Percentiles rank a stretch among this genome's conserved stretches.
phyloP scores from a whole-genome alignment of 1,140 invertebrate species.

The Drosophila mayri region DNA sequence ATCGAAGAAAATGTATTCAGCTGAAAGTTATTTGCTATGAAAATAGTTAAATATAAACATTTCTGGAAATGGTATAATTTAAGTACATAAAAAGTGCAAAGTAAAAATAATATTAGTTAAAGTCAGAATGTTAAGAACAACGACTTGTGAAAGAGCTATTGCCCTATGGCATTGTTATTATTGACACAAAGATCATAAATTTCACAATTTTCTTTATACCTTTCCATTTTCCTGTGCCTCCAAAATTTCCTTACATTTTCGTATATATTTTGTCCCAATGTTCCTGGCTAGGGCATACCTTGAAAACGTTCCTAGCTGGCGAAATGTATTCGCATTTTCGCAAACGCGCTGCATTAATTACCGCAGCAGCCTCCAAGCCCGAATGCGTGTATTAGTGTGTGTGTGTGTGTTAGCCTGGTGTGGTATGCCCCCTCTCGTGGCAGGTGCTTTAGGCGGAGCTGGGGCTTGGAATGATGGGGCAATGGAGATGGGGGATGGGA shows the following conservation, averaged over 20 bases:
- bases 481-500: background rate
- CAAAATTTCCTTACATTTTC: background rate
- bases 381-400: slow-evolving; percentile 36
- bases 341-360: slow-evolving; percentile 83
- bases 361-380: slow-evolving; percentile 69
- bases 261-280: slow-evolving; percentile 6
- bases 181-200: background rate
- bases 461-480: slow-evolving; percentile 3
- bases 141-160: no score
- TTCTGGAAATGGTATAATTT: background rate
- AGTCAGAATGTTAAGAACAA: no score
- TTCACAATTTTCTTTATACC: background rate
- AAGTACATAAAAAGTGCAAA: no score
- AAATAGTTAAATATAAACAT: background rate
- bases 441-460: slow-evolving; percentile 62
- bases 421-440: slow-evolving; percentile 10
- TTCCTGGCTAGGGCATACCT: slow-evolving; percentile 44
- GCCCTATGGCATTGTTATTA: no score
- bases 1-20: background rate
- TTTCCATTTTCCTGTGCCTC: background rate
- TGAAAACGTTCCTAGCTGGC: slow-evolving; percentile 59
- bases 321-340: slow-evolving; percentile 83
- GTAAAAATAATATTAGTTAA: no score
- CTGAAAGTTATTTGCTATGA: background rate
- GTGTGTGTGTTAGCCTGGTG: slow-evolving; percentile 43